Evolutionary conservation across 2,888 invertebrate genomes (phyloP), one percentile per base, ranked within the genome.

Genomic region (Parnassius smintheus): DNA sequence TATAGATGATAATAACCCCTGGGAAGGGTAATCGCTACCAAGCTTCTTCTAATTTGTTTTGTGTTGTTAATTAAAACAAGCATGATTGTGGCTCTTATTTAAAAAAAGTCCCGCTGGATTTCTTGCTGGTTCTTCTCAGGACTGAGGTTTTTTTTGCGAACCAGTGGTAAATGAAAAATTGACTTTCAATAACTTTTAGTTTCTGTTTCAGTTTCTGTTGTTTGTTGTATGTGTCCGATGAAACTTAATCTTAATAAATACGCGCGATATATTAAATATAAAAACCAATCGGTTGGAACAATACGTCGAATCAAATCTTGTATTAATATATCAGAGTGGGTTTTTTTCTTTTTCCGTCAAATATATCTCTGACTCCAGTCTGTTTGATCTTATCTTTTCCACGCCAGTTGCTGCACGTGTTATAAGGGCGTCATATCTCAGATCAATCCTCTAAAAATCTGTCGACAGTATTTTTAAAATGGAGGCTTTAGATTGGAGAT

Each of bases 311-410:
- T 51, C 58, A 41, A 56, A 63, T 51, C 51, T 42, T 41, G 51
- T 63, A 59, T 62, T 62, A 62, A 56, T 60, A 56, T 56, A 18
- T 56, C 56, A 41, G 35, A 52, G 52, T 61, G 63, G 55, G 65
- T 71, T 70, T 35, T 69, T 56, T 67, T 70, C 68, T 65, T 70
- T 68, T 69, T 65, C 61, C 61, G 56, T 62, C 60, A 54, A 60
- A 68, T 60, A 65, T 61, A 66, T 62, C 48, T 62, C 62, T 60
- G 52, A 57, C 57, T 68, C 56, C 64, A 65, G 66, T 70, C 68
- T 68, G 68, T 72, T 70, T 70, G 68, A 70, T 73, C 69, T 68
- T 65, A 68, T 72, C 72, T 66, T 70, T 71, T 72, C 70, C 72
- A 68, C 68, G 53, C 68, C 71, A 72, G 63, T 71, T 68, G 67